Percentiles rank a stretch among this genome's conserved stretches.
Evolutionary conservation across 2,888 invertebrate genomes (phyloP).

Genomic region (Andrena flavipes): DNA sequence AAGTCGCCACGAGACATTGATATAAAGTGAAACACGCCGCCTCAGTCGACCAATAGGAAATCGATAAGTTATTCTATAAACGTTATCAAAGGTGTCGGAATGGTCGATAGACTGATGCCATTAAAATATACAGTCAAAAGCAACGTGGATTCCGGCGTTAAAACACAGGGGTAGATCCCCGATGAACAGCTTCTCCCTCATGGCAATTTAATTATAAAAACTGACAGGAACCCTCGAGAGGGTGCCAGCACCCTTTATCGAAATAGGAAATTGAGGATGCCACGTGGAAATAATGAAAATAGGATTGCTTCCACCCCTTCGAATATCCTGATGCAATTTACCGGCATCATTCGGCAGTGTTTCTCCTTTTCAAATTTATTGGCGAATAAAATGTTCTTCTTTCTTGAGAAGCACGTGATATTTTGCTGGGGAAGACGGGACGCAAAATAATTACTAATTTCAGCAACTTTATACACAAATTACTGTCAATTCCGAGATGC

Average conservation of each 20-base stretch:
- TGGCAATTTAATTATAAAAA: conserved; percentile 61
- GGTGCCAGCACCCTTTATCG: conserved; percentile 47
- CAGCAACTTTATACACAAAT: neutral
- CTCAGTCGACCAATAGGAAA: conserved; percentile 46
- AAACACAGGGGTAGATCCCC: conserved; percentile 3
- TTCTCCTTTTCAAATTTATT: neutral
- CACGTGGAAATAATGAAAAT: conserved; percentile 52
- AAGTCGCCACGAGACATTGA: conserved; percentile 36
- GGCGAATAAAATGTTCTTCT: neutral
- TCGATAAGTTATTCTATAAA: conserved; percentile 68
- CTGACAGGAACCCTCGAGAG: conserved; percentile 41
- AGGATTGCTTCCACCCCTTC: conserved; percentile 34
- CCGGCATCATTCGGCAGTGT: neutral
- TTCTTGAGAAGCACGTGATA: neutral
- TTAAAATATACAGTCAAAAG: conserved; percentile 49
- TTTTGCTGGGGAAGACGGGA: neutral
- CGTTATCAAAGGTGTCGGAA: conserved; percentile 50
- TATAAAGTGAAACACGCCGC: conserved; percentile 28
- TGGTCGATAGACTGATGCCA: conserved; percentile 53
- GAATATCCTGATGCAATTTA: conserved; percentile 32
- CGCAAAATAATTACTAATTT: neutral
- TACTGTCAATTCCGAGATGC: neutral
- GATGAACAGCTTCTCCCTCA: conserved; percentile 14
- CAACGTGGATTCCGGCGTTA: conserved; percentile 41
- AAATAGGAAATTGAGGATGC: conserved; percentile 56